Base-by-base conservation (phyloP, 1,140 invertebrate genomes). In the Chrysoperla carnea region DNA sequence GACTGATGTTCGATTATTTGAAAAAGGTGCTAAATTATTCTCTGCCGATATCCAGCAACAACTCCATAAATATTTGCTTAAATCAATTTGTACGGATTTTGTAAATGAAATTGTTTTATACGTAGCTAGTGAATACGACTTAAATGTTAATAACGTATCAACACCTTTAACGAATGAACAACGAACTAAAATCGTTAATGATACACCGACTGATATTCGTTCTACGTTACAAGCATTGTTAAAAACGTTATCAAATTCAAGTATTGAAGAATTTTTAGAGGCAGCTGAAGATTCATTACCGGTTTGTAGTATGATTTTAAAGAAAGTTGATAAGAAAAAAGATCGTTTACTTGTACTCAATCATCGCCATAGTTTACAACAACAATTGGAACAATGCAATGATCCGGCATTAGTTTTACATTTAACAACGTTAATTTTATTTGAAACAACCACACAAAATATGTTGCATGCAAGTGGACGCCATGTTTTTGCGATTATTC, bases 401-500 rank as follows among this genome's bases (percentile, higher is more conserved):
- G 89, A 94, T 56, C 73, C 85, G 27, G 86, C 90, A 0, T 60
- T 92, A 29, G 69, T 77, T n/a, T 59, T 97, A 11, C 90, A 95
- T 60, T 61, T 94, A 35, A 73, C 76, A 1, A 73, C 72, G 6
- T 69, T 91, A 36, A 66, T 92, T 23, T 68, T 94, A 14, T 93
- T 93, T 52, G 86, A 84, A 14, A 70, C 74, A 8, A 65, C 78
- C 0, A 87, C 82, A 9, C 77, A 87, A 52, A 75, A 63, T 50
- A 84, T 91, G 62, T 51, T 97, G 11, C 86, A 95, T 57, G 85
- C 85, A 8, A 92, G 89, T 17, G 91, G 91, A 0, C 78, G 86
- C 59, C 88, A 90, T 63, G 84, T 96, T 4, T 79, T 87, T 0
- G 67, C 75, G 14, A 75, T 96, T 46, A 62, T 95, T 14, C 52